These are phyloP conservation scores for Pteronotus mesoamericanus DNA, from an alignment of 2,797 vertebrate species.

Conservation along the genomic window DNA sequence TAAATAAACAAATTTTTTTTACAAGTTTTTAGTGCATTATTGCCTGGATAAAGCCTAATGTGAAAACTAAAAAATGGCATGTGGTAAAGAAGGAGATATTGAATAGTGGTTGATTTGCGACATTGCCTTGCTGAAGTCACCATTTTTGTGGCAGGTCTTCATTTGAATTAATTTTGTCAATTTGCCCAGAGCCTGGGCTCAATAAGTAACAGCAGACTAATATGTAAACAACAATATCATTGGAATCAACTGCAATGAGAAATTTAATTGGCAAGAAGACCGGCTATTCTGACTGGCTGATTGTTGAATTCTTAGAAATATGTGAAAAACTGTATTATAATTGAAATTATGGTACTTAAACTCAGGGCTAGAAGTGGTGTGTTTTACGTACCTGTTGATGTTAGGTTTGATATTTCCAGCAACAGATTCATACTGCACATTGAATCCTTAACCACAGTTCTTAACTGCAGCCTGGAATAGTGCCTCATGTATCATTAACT, in stretches of 20 bases:
- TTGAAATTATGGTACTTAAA: neutral
- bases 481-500: neutral
- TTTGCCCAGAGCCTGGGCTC: neutral
- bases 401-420: neutral
- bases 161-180: neutral
- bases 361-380: neutral
- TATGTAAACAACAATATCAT: neutral
- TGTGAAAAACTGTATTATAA: neutral
- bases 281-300: neutral
- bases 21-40: neutral
- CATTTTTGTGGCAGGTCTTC: neutral
- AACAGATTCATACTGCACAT: neutral
- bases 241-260: neutral
- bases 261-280: neutral
- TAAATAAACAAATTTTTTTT: neutral
- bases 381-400: neutral
- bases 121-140: neutral
- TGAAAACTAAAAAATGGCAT: neutral
- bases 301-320: neutral
- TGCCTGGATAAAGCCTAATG: neutral
- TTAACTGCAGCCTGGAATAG: neutral
- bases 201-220: neutral
- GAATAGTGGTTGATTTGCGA: neutral
- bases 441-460: neutral
- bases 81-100: neutral